Percentiles rank a stretch among this genome's conserved stretches.
These are phyloP conservation scores for Quadriops clusia DNA, from an alignment of 2,888 invertebrate species.

Conservation along the genomic window DNA sequence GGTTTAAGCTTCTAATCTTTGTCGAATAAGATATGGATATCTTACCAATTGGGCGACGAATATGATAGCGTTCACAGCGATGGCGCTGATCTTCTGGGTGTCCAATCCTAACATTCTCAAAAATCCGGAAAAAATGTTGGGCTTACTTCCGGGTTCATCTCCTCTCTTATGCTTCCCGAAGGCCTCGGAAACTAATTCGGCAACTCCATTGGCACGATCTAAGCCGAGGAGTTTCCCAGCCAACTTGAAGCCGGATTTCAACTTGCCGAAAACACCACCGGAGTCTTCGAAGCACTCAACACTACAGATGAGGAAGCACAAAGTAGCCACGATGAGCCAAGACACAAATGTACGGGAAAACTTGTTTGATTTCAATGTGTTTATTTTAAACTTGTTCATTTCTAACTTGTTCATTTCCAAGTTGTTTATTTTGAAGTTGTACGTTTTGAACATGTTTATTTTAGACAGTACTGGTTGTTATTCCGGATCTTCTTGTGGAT, in stretches of 20 bases:
- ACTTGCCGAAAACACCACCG: slow-evolving; percentile 32
- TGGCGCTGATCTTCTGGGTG: slow-evolving; percentile 63
- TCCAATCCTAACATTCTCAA: slow-evolving; percentile 65
- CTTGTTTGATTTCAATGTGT: background rate
- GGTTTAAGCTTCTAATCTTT: background rate
- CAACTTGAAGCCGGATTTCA: slow-evolving; percentile 39
- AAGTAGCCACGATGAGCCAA: too few species aligned
- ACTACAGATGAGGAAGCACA: too few species aligned
- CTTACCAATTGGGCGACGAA: slow-evolving; percentile 75
- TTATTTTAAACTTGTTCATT: background rate
- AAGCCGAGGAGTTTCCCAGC: slow-evolving; percentile 40
- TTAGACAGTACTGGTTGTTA: too few species aligned
- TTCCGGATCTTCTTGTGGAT: too few species aligned
- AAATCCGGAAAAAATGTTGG: slow-evolving; percentile 37
- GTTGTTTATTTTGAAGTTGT: background rate
- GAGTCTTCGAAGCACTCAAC: slow-evolving; percentile 2
- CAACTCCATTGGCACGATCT: slow-evolving; percentile 44
- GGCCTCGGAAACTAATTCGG: slow-evolving; percentile 47
- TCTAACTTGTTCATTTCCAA: too few species aligned
- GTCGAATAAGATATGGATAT: background rate
- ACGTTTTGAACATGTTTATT: too few species aligned
- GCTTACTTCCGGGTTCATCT: slow-evolving; percentile 8
- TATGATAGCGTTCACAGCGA: slow-evolving; percentile 71
- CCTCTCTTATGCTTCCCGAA: slow-evolving; percentile 31
- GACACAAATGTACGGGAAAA: slow-evolving; percentile 1